Evolutionary conservation across 2,113 vertebrate genomes (phyloP).

Genomic region (Oryzias celebensis): DNA sequence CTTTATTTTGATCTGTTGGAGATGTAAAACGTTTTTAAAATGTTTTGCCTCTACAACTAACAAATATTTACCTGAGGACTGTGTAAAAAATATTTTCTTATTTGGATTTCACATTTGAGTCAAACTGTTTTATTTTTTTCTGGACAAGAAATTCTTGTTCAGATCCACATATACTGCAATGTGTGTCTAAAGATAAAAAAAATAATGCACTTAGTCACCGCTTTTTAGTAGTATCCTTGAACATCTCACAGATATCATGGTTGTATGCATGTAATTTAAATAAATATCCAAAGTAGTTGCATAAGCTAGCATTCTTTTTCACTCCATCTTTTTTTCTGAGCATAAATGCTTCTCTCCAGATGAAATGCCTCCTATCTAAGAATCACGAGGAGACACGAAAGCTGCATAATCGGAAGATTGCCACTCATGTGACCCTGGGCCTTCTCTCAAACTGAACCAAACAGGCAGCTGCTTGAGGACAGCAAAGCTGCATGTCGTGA

Average conservation of each 20-base stretch:
- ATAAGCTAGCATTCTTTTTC: slow-evolving; percentile 23
- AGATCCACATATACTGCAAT: neutral
- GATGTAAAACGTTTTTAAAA: no score
- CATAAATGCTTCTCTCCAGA: slow-evolving; percentile 32
- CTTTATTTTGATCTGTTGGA: no score
- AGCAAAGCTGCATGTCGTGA: slow-evolving; percentile 55
- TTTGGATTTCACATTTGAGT: no score
- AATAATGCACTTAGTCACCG: slow-evolving; percentile 3
- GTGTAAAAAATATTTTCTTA: no score
- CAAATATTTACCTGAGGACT: no score
- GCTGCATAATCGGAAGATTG: slow-evolving; percentile 47
- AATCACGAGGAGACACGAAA: slow-evolving; percentile 60
- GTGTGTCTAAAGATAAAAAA: slow-evolving; percentile 32
- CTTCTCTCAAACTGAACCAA: slow-evolving; percentile 69
- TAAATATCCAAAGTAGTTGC: neutral
- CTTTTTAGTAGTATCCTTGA: slow-evolving; percentile 31
- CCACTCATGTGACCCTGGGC: slow-evolving; percentile 64
- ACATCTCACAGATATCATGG: slow-evolving; percentile 8
- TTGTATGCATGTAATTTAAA: slow-evolving; percentile 11
- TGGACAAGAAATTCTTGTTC: neutral
- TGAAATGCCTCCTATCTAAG: slow-evolving; percentile 58
- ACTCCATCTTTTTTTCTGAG: slow-evolving; percentile 26
- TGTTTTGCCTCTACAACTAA: no score
- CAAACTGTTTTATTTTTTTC: no score
- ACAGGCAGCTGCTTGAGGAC: slow-evolving; percentile 66